Conservation (phyloP, 2,113 vertebrate genomes). For the Nibea albiflora region DNA sequence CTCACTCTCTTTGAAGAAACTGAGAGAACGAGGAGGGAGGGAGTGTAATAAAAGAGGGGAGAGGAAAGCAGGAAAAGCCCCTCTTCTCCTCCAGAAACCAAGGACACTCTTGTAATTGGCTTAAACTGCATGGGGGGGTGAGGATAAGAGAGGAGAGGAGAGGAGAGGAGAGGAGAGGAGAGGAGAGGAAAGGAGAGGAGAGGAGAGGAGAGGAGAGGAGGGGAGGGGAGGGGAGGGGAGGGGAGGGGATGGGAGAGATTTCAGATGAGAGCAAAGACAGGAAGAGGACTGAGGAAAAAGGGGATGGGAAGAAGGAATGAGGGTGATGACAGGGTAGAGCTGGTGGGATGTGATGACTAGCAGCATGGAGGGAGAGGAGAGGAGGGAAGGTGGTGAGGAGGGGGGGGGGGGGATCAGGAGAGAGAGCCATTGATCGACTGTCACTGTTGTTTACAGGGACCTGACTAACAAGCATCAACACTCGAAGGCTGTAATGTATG, state of each 20-base stretch:
- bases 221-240: constrained; percentile 13
- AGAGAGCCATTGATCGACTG: constrained; percentile 66
- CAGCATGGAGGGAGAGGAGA: background rate
- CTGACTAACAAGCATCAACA: constrained; percentile 46
- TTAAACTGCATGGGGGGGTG: constrained; percentile 37
- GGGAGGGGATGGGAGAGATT: constrained; percentile 2
- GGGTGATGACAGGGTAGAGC: constrained; percentile 6
- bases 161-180: too few relatives aligned
- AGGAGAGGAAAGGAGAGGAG: too few relatives aligned
- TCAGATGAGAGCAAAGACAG: background rate
- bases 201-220: too few relatives aligned
- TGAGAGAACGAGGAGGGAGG: background rate
- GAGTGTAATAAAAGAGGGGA: constrained; percentile 4
- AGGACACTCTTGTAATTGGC: constrained; percentile 56
- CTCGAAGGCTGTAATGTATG: background rate
- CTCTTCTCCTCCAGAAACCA: constrained; percentile 47
- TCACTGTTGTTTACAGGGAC: constrained; percentile 50
- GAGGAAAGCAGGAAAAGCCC: constrained; percentile 12
- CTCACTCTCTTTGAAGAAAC: constrained; percentile 28
- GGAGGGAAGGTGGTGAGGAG: background rate
- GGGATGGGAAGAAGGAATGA: constrained; percentile 14
- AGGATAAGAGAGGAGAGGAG: too few relatives aligned
- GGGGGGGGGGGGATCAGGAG: constrained; percentile 1
- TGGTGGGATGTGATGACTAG: constrained; percentile 31
- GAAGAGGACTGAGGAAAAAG: background rate